These are phyloP conservation scores for Drosophila azteca DNA, from an alignment of 1,140 invertebrate genomes.

Conservation along the genomic window DNA sequence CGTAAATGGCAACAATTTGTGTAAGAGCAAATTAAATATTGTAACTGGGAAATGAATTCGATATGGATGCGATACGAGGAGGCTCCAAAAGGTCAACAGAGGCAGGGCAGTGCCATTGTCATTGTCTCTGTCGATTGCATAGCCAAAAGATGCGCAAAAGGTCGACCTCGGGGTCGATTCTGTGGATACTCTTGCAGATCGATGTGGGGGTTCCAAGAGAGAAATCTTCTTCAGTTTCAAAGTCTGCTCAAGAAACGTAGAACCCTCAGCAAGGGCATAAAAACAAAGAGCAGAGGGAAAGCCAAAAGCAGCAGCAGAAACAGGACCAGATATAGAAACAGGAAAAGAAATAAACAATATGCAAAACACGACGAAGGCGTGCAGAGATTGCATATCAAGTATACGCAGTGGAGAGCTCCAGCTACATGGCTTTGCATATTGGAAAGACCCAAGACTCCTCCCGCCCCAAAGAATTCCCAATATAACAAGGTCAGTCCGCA, in stretches of 20 bases:
- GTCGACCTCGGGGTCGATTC: too few species aligned
- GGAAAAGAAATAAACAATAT: constrained; percentile 74
- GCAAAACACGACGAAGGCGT: constrained; percentile 61
- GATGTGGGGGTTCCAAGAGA: too few species aligned
- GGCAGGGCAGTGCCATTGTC: not conserved
- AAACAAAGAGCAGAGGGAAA: constrained; percentile 19
- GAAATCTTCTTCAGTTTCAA: too few species aligned
- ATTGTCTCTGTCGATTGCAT: not conserved
- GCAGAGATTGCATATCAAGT: constrained; percentile 49
- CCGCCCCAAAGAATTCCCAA: not conserved
- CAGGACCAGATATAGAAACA: constrained; percentile 34
- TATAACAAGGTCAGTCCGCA: constrained; percentile 64
- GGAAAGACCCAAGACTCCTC: not conserved
- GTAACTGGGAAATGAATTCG: constrained; percentile 71
- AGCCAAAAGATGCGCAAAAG: not conserved
- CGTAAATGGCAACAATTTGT: constrained; percentile 66
- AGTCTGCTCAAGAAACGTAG: too few species aligned
- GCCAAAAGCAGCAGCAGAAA: not conserved
- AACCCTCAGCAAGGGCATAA: not conserved
- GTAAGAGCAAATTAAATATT: constrained; percentile 77
- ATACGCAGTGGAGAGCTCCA: constrained; percentile 47
- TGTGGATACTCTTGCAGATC: too few species aligned
- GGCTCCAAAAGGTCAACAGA: constrained; percentile 5
- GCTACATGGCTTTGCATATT: constrained; percentile 50
- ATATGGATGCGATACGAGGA: constrained; percentile 28